A percentile compares a stretch with the other conserved stretches of the same genome.
These are phyloP conservation scores for Aphodius granarius DNA, from an alignment of 2,888 invertebrate genomes.

Conservation along the genomic window DNA sequence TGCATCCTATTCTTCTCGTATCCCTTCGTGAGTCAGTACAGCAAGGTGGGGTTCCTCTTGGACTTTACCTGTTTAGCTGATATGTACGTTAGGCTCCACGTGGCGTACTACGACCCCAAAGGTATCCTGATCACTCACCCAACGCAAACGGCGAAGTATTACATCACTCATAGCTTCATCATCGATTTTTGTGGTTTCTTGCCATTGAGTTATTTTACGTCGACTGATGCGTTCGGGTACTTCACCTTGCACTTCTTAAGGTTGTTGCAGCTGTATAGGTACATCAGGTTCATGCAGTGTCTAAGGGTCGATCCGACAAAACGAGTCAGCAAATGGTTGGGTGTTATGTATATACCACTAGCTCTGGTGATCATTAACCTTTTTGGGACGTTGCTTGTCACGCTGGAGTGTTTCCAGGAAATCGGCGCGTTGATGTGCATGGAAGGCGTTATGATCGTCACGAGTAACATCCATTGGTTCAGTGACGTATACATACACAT, in stretches of 20 bases:
- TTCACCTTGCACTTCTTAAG: constrained; percentile 9
- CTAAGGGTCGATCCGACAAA: neutral
- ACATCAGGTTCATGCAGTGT: constrained; percentile 5
- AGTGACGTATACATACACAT: constrained; percentile 1
- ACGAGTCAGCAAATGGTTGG: neutral
- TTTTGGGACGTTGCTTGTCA: constrained; percentile 16
- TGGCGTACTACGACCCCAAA: constrained; percentile 31
- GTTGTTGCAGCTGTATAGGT: constrained; percentile 20
- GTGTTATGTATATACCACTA: constrained; percentile 16
- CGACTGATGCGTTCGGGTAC: constrained; percentile 14
- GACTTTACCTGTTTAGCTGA: constrained; percentile 29
- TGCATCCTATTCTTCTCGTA: constrained; percentile 17
- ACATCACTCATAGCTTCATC: constrained; percentile 28
- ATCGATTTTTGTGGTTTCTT: constrained; percentile 27
- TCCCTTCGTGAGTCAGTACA: neutral
- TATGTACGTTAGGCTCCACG: constrained; percentile 34
- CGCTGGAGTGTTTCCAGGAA: neutral
- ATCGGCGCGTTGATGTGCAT: neutral
- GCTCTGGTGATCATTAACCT: constrained; percentile 13
- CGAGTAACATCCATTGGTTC: neutral
- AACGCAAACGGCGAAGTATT: constrained; percentile 31
- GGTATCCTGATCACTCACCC: constrained; percentile 33
- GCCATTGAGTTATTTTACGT: constrained; percentile 19
- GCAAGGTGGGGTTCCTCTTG: constrained; percentile 13
- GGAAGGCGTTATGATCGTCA: neutral